Evolutionary conservation across 2,113 vertebrate species (phyloP).

Genomic region (Seriola quinqueradiata): DNA sequence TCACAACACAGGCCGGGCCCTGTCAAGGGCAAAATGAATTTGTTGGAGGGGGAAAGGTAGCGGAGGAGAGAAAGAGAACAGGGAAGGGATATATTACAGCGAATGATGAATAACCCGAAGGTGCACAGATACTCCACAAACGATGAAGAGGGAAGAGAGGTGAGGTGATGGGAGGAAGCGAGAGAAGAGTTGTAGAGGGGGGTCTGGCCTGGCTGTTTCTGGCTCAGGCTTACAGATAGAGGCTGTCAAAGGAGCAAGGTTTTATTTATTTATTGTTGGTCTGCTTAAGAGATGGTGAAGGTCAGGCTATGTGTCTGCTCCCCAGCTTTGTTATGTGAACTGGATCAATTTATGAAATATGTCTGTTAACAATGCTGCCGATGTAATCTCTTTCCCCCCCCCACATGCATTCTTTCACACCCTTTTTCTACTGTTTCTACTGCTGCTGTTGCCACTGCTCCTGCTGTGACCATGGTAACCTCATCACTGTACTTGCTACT

Average conservation of each 20-base stretch:
- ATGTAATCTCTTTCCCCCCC: constrained; percentile 69
- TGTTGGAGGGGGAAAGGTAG: constrained; percentile 71
- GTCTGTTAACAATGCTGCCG: constrained; percentile 84
- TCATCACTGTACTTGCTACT: constrained; percentile 45
- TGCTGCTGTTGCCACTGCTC: constrained; percentile 53
- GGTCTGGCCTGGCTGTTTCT: constrained; percentile 62
- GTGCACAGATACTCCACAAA: constrained; percentile 80
- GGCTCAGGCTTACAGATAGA: constrained; percentile 75
- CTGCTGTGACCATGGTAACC: constrained; percentile 74
- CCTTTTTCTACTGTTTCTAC: constrained; percentile 54
- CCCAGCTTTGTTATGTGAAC: constrained; percentile 77
- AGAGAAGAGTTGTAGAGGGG: constrained; percentile 55
- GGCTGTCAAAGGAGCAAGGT: constrained; percentile 81
- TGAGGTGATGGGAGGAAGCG: constrained; percentile 62
- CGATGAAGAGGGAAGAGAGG: constrained; percentile 60
- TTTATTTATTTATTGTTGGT: constrained; percentile 87
- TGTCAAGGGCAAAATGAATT: constrained; percentile 82
- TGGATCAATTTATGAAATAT: constrained; percentile 87
- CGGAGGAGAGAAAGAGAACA: constrained; percentile 42
- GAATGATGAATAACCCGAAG: constrained; percentile 83
- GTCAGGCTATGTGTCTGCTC: constrained; percentile 82
- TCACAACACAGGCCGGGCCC: constrained; percentile 79
- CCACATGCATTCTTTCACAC: constrained; percentile 44
- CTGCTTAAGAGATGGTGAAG: constrained; percentile 87
- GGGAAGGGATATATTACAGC: constrained; percentile 74